Evolutionary conservation across 2,888 invertebrate species (phyloP).

Genomic region (Philhelius pedissequus): DNA sequence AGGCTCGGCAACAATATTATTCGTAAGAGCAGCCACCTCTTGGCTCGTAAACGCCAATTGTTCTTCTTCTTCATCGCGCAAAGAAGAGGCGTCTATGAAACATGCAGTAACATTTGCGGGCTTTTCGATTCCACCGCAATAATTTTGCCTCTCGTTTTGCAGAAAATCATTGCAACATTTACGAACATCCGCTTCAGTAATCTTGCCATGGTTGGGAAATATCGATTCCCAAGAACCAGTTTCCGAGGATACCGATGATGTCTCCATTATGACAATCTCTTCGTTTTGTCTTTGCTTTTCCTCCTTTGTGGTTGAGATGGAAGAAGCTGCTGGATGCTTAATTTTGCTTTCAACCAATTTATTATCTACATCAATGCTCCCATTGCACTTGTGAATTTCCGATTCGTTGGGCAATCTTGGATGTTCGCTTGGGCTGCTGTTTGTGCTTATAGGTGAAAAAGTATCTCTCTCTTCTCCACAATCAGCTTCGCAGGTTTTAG

Average conservation of each 20-base stretch:
- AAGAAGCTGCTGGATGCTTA: conserved; percentile 37
- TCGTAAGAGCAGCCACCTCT: conserved; percentile 58
- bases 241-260: conserved; percentile 83
- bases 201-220: conserved; percentile 78
- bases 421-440: conserved; percentile 72
- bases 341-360: conserved; percentile 50
- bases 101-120: conserved; percentile 79
- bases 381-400: conserved; percentile 60
- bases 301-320: conserved; percentile 79
- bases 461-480: conserved; percentile 77
- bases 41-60: conserved; percentile 73
- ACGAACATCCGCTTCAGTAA: conserved; percentile 74
- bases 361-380: conserved; percentile 46
- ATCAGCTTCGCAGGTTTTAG: conserved; percentile 77
- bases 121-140: conserved; percentile 50
- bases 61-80: conserved; percentile 85
- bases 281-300: conserved; percentile 83
- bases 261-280: conserved; percentile 82
- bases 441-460: conserved; percentile 76
- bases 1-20: conserved; percentile 69
- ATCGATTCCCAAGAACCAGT: conserved; percentile 84
- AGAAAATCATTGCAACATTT: conserved; percentile 79
- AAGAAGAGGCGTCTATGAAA: conserved; percentile 88
- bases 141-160: conserved; percentile 77
- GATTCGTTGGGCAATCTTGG: conserved; percentile 17